phyloP scores from a whole-genome alignment of 1,140 invertebrate genomes.

The Eupristina koningsbergeri region DNA sequence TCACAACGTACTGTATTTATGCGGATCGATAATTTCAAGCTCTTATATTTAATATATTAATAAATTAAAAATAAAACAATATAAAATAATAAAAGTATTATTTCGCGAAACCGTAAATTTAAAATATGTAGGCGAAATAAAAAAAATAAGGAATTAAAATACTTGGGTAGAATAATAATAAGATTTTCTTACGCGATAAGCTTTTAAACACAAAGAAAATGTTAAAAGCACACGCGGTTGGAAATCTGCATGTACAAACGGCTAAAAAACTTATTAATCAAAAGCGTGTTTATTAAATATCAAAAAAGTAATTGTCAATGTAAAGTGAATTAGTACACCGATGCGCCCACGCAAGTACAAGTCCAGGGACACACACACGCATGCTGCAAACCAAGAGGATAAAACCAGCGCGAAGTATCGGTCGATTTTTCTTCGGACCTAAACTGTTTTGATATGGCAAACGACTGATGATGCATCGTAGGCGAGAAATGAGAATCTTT shows the following conservation, averaged over 20 bases:
- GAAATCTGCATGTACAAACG: neutral
- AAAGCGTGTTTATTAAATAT: neutral
- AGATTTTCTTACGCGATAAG: neutral
- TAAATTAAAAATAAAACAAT: neutral
- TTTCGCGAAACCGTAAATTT: neutral
- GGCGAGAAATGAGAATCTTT: too few species aligned
- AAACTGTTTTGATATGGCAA: too few species aligned
- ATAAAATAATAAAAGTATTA: neutral
- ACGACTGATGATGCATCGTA: too few species aligned
- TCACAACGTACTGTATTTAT: too few species aligned
- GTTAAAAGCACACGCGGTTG: neutral
- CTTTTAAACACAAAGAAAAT: neutral
- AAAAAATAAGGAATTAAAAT: neutral
- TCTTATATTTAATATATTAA: too few species aligned
- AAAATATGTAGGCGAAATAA: conserved; percentile 14
- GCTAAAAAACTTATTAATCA: neutral
- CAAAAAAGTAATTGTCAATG: neutral
- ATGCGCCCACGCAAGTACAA: too few species aligned
- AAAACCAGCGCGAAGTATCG: too few species aligned
- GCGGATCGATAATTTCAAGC: too few species aligned
- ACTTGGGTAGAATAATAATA: neutral
- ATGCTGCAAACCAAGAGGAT: too few species aligned
- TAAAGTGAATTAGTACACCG: neutral
- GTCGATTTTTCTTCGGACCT: too few species aligned
- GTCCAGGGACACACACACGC: too few species aligned